Evolutionary conservation across 1,140 invertebrate genomes (phyloP).

Genomic region (Bombyx mandarina): DNA sequence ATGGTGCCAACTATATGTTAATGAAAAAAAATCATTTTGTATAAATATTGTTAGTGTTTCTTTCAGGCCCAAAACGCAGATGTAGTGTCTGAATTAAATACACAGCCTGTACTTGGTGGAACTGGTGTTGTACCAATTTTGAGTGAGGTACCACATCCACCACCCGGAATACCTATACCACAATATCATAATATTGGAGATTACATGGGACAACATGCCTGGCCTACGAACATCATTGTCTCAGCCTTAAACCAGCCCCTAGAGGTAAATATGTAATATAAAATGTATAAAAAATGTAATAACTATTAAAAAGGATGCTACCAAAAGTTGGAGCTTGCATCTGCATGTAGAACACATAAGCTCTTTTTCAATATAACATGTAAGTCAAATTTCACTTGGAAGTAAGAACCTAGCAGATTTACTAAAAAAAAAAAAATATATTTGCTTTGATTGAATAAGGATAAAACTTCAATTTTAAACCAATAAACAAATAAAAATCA

Average conservation of each 20-base stretch:
- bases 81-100: slow-evolving; percentile 45
- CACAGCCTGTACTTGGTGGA: slow-evolving; percentile 45
- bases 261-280: slow-evolving; percentile 35
- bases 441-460: too few relatives aligned
- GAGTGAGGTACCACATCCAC: slow-evolving; percentile 51
- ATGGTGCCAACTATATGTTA: neutral
- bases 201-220: slow-evolving; percentile 52
- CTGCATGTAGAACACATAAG: too few relatives aligned
- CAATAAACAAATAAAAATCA: too few relatives aligned
- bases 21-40: neutral
- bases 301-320: too few relatives aligned
- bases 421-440: too few relatives aligned
- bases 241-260: slow-evolving; percentile 54
- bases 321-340: too few relatives aligned
- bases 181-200: slow-evolving; percentile 56
- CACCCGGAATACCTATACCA: slow-evolving; percentile 50
- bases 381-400: too few relatives aligned
- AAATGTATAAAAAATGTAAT: too few relatives aligned
- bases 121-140: slow-evolving; percentile 45
- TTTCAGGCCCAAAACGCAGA: slow-evolving; percentile 55
- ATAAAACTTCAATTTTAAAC: too few relatives aligned
- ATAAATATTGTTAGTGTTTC: slow-evolving; percentile 2
- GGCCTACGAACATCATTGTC: slow-evolving; percentile 60
- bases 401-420: too few relatives aligned
- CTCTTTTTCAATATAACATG: too few relatives aligned